Evolutionary conservation across 2,113 vertebrate species (phyloP).

Genomic region (Cryptoleucopteryx plumbea): DNA sequence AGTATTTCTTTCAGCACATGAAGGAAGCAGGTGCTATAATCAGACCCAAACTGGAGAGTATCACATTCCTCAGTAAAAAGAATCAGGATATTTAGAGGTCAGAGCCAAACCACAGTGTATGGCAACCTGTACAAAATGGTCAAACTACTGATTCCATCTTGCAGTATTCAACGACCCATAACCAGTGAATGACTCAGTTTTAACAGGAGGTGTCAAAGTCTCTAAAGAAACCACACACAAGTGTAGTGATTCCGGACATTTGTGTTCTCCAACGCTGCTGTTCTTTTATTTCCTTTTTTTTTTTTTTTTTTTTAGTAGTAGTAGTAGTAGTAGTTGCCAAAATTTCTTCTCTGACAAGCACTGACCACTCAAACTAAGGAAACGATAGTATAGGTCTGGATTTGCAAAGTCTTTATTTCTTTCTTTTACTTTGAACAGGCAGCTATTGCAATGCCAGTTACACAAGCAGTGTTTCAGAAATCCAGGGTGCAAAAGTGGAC

Average conservation of each 20-base stretch:
- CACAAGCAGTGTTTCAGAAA: background rate
- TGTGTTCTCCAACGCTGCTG: background rate
- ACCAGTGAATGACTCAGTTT: background rate
- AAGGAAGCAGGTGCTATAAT: background rate
- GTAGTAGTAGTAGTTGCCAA: too few species aligned
- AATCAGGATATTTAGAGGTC: background rate
- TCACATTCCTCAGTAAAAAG: background rate
- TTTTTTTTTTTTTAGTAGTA: too few species aligned
- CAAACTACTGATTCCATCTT: background rate
- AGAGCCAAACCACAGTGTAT: background rate
- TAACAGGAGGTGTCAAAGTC: background rate
- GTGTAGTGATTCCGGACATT: background rate
- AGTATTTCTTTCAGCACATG: background rate
- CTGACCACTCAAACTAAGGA: background rate
- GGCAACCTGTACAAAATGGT: background rate
- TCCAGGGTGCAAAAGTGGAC: background rate
- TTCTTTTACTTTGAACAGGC: background rate
- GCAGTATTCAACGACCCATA: background rate
- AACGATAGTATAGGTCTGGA: background rate
- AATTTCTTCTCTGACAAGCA: background rate
- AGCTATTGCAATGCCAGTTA: background rate
- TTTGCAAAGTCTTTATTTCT: background rate
- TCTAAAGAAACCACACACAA: background rate
- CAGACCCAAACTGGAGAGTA: background rate
- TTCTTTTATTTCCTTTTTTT: background rate